Evolutionary conservation across 2,797 vertebrate genomes (phyloP), one percentile per base, ranked within the genome.

Genomic region (Smutsia gigantea): DNA sequence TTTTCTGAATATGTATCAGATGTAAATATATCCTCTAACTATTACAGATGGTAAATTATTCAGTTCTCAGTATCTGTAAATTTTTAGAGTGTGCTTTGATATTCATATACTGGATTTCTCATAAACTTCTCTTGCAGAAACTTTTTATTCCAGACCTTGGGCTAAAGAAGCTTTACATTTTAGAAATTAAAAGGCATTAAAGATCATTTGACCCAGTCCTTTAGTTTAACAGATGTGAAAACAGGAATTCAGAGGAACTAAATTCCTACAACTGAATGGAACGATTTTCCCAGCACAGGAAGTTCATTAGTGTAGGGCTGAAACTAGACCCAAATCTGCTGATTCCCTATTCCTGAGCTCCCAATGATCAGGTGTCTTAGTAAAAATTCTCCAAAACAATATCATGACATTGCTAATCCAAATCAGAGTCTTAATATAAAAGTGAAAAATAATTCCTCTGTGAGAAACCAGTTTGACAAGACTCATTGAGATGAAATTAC

Each of bases 31-130:
- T 87, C 5, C 14, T 75, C 55, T 46, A 81, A 83, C 21, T 64
- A 81, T 31, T 84, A 64, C 10, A 90, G 19, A 68, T 87, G 79
- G 25, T 75, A 81, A 97, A 92, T 83, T 92, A 96, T 64, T 94
- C 74, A 72, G 4, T 18, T 3, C 11, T 95, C 18, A 34, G 4
- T 93, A 75, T 88, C 34, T 77, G 0, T 69, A 96, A 53, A 55
- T 71, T 71, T 59, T 25, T 55, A 90, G 11, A n/a, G 2, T 15
- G 3, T 63, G 25, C 14, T 85, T 93, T 96, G 37, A 29, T 72
- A 78, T 86, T 68, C 53, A 34, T 55, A 49, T 83, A 4, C 6
- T 75, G 14, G 46, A 27, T 77, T 46, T 94, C n/a, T 90, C 17
- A 46, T 31, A 71, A 82, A 51, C 6, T 51, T 61, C 46, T 31